Evolutionary conservation across 2,113 vertebrate genomes (phyloP), one percentile per base, ranked within the genome.

Genomic region (Aptenodytes patagonicus): DNA sequence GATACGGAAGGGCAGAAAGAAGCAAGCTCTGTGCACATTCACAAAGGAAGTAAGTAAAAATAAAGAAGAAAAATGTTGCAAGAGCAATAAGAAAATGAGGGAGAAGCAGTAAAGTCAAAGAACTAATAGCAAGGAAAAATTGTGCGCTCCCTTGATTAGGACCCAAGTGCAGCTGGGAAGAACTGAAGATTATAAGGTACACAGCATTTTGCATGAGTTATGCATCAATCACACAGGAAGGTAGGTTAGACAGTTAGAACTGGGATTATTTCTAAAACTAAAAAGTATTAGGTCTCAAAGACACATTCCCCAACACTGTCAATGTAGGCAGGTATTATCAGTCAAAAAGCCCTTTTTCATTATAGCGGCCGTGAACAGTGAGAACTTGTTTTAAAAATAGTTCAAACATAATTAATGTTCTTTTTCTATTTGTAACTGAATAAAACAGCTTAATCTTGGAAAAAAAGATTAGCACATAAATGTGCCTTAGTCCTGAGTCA

Each of bases 311-410:
- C 51, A 83, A 8, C 42, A 60, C 57, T 54, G 15, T 25, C n/a
- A 69, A 70, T 15, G 40, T 60, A 93, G 85, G 62, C 36, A 90
- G 71, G 11, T 77, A 65, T 64, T 72, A 64, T 51, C 79, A 80
- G 58, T 65, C 61, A 88, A 90, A 94, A 87, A 90, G 7, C 8
- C 17, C 3, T 36, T 96, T 76, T 83, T 83, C 51, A 54, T 60
- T 62, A 64, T 80, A 78, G 44, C 0, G 0, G n/a, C 17, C 20
- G 29, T 73, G 55, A 89, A 75, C 46, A 80, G 36, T 54, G 36
- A 77, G 60, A 93, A 68, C 28, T 61, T 16, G 24, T 51, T 90
- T 95, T 66, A 77, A 96, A 95, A 96, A 93, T 55, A 92, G 38
- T 70, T 94, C n/a, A 55, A 92, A 64, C 31, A 47, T 40, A 86